Base-by-base conservation (phyloP, 2,113 vertebrate species). In the Ammodytes dubius region DNA sequence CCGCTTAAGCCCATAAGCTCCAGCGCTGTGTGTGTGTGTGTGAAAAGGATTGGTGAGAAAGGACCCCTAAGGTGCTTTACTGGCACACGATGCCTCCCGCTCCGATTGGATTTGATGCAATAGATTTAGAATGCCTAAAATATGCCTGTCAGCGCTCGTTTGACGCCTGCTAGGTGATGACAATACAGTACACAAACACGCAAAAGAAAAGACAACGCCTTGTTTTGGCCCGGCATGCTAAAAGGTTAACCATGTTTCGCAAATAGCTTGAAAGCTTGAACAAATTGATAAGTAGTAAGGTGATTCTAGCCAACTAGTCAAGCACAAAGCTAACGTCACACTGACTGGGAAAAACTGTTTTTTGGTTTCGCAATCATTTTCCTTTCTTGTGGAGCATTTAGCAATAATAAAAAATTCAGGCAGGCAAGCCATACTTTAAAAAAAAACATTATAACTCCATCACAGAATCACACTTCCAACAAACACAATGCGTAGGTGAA, bases 101-200 rank as follows among this genome's bases (percentile, higher is more conserved):
- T 67, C 54, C 82, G 59, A 87, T 58, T 84, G 81, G 82, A 87
- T 81, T 83, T 50, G 19, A 65, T 15, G 1, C 50, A 79, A 77
- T 19, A 57, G 37, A n/a, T 84, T 84, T 56, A 89, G 40, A 60
- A 53, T 35, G 35, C 72, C 74, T 84, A 49, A 83, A 82, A 82
- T 78, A 87, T 80, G 65, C 75, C 54, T 56, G 57, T 72, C 70
- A 82, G 46, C 5, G 6, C 76, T 43, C 39, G 46, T 53, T 42
- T 14, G 17, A 59, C 1, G 2, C 17, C 6, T 42, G 27, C 60
- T 27, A 6, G 14, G 7, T 59, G 61, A 68, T 14, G 7, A 27
- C 8, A 7, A 10, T 70, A 6, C 0, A 8, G 13, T 9, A 19
- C 39, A n/a, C 47, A 8, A 5, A 43, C 12, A 27, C 9, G 5